A percentile compares a stretch with the other conserved stretches of the same genome.
phyloP scores from a whole-genome alignment of 2,113 vertebrate genomes.

The Gobio gobio region DNA sequence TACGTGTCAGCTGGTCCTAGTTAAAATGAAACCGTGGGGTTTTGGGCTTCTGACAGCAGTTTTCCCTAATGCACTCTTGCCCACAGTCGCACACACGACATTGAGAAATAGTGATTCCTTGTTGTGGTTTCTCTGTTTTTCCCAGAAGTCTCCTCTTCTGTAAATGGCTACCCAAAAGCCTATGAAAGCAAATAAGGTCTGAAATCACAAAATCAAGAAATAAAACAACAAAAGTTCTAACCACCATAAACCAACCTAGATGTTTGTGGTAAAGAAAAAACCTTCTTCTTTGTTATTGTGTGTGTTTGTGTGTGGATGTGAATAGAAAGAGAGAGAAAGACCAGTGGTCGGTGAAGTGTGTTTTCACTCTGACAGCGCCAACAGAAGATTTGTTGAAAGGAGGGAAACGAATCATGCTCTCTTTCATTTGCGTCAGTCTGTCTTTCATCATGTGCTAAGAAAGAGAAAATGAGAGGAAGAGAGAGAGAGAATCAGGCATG shows the following conservation, averaged over 20 bases:
- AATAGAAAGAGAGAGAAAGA: neutral
- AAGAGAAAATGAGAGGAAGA: conserved; percentile 68
- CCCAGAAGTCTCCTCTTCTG: conserved; percentile 20
- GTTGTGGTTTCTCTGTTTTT: conserved; percentile 11
- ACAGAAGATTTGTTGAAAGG: conserved; percentile 45
- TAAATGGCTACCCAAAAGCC: conserved; percentile 7
- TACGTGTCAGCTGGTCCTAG: conserved; percentile 20
- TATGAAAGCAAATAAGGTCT: neutral
- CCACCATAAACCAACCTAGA: neutral
- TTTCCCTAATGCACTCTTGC: neutral
- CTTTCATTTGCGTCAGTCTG: conserved; percentile 27
- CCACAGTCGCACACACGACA: conserved; percentile 7
- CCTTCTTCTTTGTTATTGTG: neutral
- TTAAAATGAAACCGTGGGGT: conserved; percentile 36
- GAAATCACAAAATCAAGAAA: neutral
- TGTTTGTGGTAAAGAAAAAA: neutral
- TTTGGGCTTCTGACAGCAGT: conserved; percentile 18
- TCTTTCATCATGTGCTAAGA: conserved; percentile 88
- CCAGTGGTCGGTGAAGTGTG: neutral
- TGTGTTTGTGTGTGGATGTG: neutral
- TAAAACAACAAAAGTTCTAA: neutral
- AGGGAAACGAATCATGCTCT: conserved; percentile 20
- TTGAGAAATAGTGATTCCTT: neutral
- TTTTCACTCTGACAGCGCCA: conserved; percentile 28
- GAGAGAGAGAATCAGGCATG: neutral